Conservation (phyloP, 2,888 invertebrate genomes). For the Parthenolecanium corni region DNA sequence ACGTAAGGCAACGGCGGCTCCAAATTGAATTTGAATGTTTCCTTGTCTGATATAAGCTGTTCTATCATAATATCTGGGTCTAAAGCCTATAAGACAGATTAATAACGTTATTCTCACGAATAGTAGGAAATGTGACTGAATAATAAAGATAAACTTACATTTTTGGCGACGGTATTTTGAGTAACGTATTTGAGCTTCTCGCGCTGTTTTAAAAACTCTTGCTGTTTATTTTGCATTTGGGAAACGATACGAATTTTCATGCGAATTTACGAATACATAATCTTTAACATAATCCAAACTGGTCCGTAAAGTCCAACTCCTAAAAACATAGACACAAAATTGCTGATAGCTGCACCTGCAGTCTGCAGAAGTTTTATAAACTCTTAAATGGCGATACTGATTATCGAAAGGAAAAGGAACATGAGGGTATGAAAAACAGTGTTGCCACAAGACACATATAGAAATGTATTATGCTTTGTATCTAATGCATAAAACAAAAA, state of each 20-base stretch:
- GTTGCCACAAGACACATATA: too few species aligned
- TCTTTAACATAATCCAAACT: too few species aligned
- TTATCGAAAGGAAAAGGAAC: too few species aligned
- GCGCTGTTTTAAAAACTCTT: constrained; percentile 22
- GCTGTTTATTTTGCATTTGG: constrained; percentile 26
- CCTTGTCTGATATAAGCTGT: constrained; percentile 22
- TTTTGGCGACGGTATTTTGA: constrained; percentile 4
- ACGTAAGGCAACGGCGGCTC: constrained; percentile 17
- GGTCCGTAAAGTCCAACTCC: too few species aligned
- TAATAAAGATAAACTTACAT: constrained; percentile 4
- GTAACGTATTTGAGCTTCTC: constrained; percentile 19
- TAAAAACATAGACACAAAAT: too few species aligned
- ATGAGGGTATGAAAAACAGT: too few species aligned
- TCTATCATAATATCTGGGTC: constrained; percentile 23
- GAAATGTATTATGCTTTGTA: too few species aligned
- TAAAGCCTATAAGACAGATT: constrained; percentile 2
- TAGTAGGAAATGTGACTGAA: background rate
- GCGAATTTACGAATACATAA: too few species aligned
- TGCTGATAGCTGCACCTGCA: too few species aligned
- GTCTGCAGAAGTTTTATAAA: too few species aligned
- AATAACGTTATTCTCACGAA: background rate
- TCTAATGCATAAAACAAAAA: too few species aligned
- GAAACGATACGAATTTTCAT: background rate
- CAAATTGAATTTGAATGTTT: constrained; percentile 17
- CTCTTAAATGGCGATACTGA: too few species aligned